These are phyloP conservation scores for Menidia menidia DNA, from an alignment of 2,797 vertebrate genomes.

Conservation along the genomic window DNA sequence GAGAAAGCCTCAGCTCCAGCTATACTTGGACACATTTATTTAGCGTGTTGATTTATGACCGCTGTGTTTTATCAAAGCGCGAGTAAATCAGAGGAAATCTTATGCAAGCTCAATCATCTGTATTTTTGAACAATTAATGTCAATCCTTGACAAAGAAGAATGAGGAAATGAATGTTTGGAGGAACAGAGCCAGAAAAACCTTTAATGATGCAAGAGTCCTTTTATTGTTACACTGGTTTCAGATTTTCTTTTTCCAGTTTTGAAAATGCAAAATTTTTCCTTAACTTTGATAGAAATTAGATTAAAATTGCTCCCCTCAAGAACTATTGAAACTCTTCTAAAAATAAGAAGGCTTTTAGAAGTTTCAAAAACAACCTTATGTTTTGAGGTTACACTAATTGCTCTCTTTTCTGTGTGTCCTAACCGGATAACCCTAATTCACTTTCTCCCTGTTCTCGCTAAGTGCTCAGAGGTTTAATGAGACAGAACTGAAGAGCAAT, in stretches of 20 bases:
- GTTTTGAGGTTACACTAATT: conserved; percentile 30
- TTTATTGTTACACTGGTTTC: neutral
- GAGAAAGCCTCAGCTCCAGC: neutral
- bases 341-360: conserved; percentile 8
- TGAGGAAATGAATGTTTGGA: neutral
- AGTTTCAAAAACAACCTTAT: conserved; percentile 5
- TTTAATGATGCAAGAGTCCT: neutral
- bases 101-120: neutral
- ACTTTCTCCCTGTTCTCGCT: conserved; percentile 34
- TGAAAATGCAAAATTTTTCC: neutral
- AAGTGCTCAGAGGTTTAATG: conserved; percentile 53
- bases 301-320: neutral
- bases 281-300: neutral
- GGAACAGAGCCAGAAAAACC: neutral
- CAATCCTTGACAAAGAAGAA: neutral
- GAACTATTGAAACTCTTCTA: neutral
- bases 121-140: conserved; percentile 10
- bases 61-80: neutral
- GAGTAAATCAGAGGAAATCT: neutral
- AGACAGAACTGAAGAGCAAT: conserved; percentile 50
- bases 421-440: conserved; percentile 17
- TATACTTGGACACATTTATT: neutral
- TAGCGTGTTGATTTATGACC: neutral
- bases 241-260: neutral
- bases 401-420: neutral